Evolutionary conservation across 2,888 invertebrate species (phyloP), one percentile per base, ranked within the genome.

Genomic region (Nomada fabriciana): DNA sequence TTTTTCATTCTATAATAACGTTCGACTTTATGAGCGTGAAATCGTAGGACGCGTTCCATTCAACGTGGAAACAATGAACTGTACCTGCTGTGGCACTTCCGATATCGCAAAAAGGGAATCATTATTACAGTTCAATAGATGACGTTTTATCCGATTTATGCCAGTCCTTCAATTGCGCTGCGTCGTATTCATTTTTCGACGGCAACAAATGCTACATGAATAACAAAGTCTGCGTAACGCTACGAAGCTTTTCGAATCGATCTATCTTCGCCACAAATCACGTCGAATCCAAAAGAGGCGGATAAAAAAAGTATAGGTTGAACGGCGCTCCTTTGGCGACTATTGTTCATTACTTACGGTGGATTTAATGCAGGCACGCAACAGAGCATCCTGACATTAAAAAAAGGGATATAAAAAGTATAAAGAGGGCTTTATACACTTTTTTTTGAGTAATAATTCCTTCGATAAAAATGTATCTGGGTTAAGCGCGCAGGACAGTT

Each of bases 381-480:
- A 73, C 69, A 60, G 68, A 80, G 69, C 74, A 43, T 74, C 53
- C 10, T 15, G 42, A 61, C 59, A 25, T 74, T 55, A 57, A 78
- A 52, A 59, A 63, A 67, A 47, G 57, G 43, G 72, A 65, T 55
- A 72, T 80, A 59, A 68, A 79, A 79, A 25, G 61, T 63, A 63
- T 80, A 73, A 68, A 80, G 67, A 80, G 52, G 61, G 61, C 67
- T 80, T 72, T 36, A 57, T 67, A 68, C 72, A 47, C 23, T 20
- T 59, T 65, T 63, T 71, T 55, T 72, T 43, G 29, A 68, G 73
- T 63, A 72, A 61, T 80, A 80, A 80, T 68, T 80, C 20, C 67
- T 73, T 73, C 80, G 80, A 80, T 80, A 80, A 80, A 80, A 80
- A 68, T 68, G 80, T 72, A 80, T 72, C 80, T 80, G 73, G 80